Conservation (phyloP, 2,797 vertebrate genomes). For the Ceyx erithaca region DNA sequence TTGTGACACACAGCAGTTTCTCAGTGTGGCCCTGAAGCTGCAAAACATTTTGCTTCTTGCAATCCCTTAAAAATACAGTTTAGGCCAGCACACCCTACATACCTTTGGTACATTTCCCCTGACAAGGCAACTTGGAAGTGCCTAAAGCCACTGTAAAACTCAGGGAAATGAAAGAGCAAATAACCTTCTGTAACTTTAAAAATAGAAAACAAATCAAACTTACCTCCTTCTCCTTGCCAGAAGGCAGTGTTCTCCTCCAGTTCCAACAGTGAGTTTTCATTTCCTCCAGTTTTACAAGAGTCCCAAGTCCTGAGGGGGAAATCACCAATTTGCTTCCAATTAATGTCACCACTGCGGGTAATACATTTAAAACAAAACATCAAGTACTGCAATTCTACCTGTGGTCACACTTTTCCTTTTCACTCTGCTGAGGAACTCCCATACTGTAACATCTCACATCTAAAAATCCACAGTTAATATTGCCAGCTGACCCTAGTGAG, state of each 20-base stretch:
- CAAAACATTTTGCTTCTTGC: not conserved
- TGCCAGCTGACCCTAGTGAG: not conserved
- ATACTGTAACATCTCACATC: not conserved
- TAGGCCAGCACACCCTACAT: not conserved
- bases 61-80: not conserved
- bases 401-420: slow-evolving; percentile 31
- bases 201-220: not conserved
- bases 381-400: not conserved
- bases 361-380: not conserved
- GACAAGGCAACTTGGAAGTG: not conserved
- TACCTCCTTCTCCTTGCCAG: not conserved
- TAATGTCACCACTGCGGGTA: not conserved
- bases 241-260: not conserved
- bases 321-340: not conserved
- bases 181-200: not conserved
- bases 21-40: not conserved
- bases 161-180: not conserved
- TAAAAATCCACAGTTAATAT: slow-evolving; percentile 4
- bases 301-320: not conserved
- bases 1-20: not conserved
- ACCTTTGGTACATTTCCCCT: not conserved
- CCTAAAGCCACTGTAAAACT: not conserved
- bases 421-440: not conserved
- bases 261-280: slow-evolving; percentile 13
- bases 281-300: slow-evolving; percentile 22